Conservation (phyloP, 2,888 invertebrate species). For the Alentia gelatinosa region DNA sequence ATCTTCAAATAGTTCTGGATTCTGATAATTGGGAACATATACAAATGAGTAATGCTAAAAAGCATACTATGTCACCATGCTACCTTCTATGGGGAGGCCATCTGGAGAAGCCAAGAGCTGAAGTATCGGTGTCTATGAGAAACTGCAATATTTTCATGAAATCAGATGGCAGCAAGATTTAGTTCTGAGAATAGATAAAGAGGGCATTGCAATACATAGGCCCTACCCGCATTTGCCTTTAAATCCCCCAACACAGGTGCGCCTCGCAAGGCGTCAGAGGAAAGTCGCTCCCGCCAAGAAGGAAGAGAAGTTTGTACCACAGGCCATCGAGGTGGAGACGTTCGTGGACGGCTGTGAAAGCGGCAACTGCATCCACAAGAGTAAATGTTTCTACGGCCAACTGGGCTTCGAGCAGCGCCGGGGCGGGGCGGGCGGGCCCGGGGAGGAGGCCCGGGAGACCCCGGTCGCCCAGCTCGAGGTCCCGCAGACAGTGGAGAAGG, state of each 20-base stretch:
- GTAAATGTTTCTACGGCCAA: conserved; percentile 41
- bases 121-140: no score
- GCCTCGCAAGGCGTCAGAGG: not conserved
- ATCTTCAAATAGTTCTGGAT: no score
- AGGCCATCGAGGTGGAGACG: not conserved
- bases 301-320: not conserved
- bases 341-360: not conserved
- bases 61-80: no score
- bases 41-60: no score
- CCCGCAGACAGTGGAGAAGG: not conserved
- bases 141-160: no score
- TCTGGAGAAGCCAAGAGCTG: no score
- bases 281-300: not conserved
- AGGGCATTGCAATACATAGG: no score
- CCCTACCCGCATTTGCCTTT: no score
- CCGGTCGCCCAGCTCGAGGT: not conserved
- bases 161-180: no score
- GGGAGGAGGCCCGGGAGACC: not conserved
- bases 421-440: not conserved
- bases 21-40: no score
- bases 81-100: no score
- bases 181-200: no score
- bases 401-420: not conserved
- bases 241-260: not conserved
- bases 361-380: conserved; percentile 30